Evolutionary conservation across 2,113 vertebrate genomes (phyloP).

Genomic region (Vanacampus margaritifer): DNA sequence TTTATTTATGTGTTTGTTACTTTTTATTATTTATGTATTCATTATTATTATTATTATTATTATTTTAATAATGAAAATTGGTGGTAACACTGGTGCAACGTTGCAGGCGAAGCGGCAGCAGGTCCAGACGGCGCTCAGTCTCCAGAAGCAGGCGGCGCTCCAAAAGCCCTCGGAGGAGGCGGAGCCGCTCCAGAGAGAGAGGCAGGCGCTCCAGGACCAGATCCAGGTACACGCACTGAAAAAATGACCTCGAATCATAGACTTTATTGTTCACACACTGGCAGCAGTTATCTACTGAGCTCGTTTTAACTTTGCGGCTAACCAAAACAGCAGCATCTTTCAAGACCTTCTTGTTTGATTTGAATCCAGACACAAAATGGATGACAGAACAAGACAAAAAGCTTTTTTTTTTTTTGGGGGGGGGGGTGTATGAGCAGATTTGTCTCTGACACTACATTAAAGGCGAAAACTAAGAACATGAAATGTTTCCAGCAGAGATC

Average conservation of each 20-base stretch:
- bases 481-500: conserved; percentile 75
- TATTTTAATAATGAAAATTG: background rate
- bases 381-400: too few species aligned
- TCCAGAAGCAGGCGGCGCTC: conserved; percentile 88
- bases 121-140: conserved; percentile 82
- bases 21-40: background rate
- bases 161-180: conserved; percentile 84
- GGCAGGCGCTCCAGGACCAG: conserved; percentile 82
- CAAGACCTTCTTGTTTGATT: too few species aligned
- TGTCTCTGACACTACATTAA: too few species aligned
- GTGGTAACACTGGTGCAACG: background rate
- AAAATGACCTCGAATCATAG: too few species aligned
- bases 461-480: background rate
- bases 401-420: too few species aligned
- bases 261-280: too few species aligned
- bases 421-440: too few species aligned
- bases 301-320: too few species aligned
- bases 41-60: background rate
- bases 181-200: conserved; percentile 84
- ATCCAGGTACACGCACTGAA: conserved; percentile 70
- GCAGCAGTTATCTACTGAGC: too few species aligned
- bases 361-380: too few species aligned
- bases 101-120: conserved; percentile 83
- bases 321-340: too few species aligned
- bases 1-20: too few species aligned